Percentiles rank a stretch among this genome's conserved stretches.
These are phyloP conservation scores for Micrasema minimum DNA, from an alignment of 1,140 invertebrate species.

Conservation along the genomic window DNA sequence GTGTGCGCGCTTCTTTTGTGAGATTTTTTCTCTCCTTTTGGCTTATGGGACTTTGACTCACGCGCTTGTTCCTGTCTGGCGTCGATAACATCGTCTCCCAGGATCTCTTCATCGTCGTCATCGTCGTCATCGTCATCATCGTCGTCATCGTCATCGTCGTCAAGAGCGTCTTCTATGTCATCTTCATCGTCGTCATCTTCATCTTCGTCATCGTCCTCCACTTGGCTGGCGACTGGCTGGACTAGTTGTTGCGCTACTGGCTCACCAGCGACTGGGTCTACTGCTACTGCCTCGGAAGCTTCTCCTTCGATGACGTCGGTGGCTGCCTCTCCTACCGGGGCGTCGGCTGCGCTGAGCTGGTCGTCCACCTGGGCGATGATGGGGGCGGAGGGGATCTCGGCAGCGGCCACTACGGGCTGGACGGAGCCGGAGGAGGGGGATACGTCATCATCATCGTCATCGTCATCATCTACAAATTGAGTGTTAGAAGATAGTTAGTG, in stretches of 20 bases:
- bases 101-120: conserved; percentile 71
- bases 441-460: conserved; percentile 76
- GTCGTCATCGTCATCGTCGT: conserved; percentile 71
- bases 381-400: conserved; percentile 55
- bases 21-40: conserved; percentile 66
- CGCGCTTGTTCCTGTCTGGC: conserved; percentile 74
- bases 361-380: conserved; percentile 58
- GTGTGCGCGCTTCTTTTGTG: conserved; percentile 62
- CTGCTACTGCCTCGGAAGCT: conserved; percentile 55
- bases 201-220: conserved; percentile 66
- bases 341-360: conserved; percentile 59
- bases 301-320: conserved; percentile 61
- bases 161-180: conserved; percentile 71
- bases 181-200: conserved; percentile 71
- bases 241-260: conserved; percentile 55
- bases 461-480: conserved; percentile 70
- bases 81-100: conserved; percentile 73
- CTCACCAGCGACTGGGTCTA: conserved; percentile 57
- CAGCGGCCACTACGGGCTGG: conserved; percentile 62
- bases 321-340: conserved; percentile 64
- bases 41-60: conserved; percentile 79
- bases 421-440: conserved; percentile 61
- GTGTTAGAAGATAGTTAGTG: no score
- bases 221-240: conserved; percentile 48
- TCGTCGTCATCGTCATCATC: conserved; percentile 71